Evolutionary conservation across 2,888 invertebrate genomes (phyloP), one percentile per base, ranked within the genome.

Genomic region (Ditylenchus weischeri): DNA sequence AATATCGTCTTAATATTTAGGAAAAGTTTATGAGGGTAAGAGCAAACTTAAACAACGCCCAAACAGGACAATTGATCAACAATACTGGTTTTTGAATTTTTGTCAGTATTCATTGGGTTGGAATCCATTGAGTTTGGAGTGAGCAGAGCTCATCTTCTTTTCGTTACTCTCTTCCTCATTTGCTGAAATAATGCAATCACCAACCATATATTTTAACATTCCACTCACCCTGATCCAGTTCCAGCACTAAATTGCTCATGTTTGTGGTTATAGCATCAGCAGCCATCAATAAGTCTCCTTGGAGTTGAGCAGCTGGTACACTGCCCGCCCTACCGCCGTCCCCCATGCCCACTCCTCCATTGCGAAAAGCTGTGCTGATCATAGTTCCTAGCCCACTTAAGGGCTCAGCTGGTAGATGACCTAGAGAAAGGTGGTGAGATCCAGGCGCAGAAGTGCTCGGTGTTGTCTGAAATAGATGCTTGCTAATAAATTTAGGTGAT

Each of bases 201-300:
- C 29, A 29, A 29, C 29, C 29, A 29, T 4, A 29, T 29, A 29
- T 29, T 29, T 29, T 29, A 29, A 29, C 29, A 29, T 2, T 29
- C 29, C 2, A 29, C 29, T 29, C 29, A 54, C 72, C 71, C 23
- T 70, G 72, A 43, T 74, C 93, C 65, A 95, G 88, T 87, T 96
- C 95, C 84, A 92, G 88, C 78, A 96, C 95, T 78, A 96, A 88
- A 36, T 92, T 92, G 48, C 93, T 93, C 93, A 96, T 95, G 71
- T 95, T 95, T 85, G 92, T 92, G 71, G 95, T 94, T 77, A 96
- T 94, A 38, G 92, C 93, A 86, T 95, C 95, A 57, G 95, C 95
- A 59, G 95, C 94, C 82, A 91, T 90, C 76, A 95, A 87, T 65
- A 96, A 88, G 49, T 69, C 73, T 47, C 66, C 73, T 47, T 73